Evolutionary conservation across 2,888 invertebrate species (phyloP), one percentile per base, ranked within the genome.

Genomic region (Cataglyphis cursor): DNA sequence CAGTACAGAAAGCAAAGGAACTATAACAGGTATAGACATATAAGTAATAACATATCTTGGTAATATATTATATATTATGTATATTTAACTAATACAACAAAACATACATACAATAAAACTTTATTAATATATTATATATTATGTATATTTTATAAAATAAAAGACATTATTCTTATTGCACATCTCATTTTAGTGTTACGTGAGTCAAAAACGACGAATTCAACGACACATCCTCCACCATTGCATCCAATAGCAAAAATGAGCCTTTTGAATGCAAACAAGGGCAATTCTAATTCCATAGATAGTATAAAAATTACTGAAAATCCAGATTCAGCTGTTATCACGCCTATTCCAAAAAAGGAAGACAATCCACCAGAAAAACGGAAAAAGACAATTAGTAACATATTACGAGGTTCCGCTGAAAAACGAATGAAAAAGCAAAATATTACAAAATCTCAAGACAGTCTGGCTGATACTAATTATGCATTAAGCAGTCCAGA

Each of bases 1-100:
- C 84, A 96, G 96, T 90, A 95, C 96, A 90, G 96, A 96, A 90
- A 96, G 95, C 38, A 89, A 90, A 87, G 96, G 96, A 21, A 96
- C 96, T 66, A 96, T 97, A 65, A 96, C 96, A 80, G 96, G 97
- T 76, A 96, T 35, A 35, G 61, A 64, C 35, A 66, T 65, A 38
- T 35, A 35, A 35, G 35, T 35, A 35, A 35, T 35, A 62, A 48
- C 68, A 12, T 31, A 18, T 65, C 9, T 28, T 15, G 28, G 0
- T 28, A 62, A 15, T 12, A 28, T 24, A 24, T 24, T 24, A 24
- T 24, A 24, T 24, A 24, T 24, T 24, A 24, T 24, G 24, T 24
- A 24, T 24, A 24, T 24, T 24, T 24, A 24, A 24, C 24, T 24
- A 24, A 24, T 1, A 24, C 24, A 24, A 24, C 24, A 24, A 24